Conservation (phyloP, 53 echinoderm and acorn worm genomes). For the Pentamera pediparva region DNA sequence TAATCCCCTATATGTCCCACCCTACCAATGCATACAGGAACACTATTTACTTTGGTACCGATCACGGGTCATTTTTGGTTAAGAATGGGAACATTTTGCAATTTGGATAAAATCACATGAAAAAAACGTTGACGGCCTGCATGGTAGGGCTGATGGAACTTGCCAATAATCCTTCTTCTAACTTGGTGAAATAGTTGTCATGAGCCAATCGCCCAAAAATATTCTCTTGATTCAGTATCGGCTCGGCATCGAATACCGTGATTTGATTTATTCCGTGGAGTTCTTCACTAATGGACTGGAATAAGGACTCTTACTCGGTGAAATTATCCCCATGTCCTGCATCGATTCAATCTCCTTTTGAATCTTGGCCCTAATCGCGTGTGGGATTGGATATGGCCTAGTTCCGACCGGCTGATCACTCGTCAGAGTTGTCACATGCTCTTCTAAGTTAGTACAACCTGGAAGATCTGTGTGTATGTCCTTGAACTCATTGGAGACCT, state of each 20-base stretch:
- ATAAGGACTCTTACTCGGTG: constrained; percentile 28
- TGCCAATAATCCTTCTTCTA: constrained; percentile 42
- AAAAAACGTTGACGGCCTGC: constrained; percentile 18
- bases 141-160: constrained; percentile 30
- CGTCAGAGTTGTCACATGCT: background rate
- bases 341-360: constrained; percentile 32
- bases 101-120: too few relatives aligned
- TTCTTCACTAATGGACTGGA: constrained; percentile 32
- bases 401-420: constrained; percentile 14
- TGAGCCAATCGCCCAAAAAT: constrained; percentile 27
- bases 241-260: constrained; percentile 33
- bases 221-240: constrained; percentile 42
- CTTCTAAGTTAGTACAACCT: constrained; percentile 22
- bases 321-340: constrained; percentile 37
- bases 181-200: constrained; percentile 2
- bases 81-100: too few relatives aligned
- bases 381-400: constrained; percentile 41
- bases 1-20: too few relatives aligned
- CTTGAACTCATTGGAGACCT: background rate
- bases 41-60: too few relatives aligned
- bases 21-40: too few relatives aligned
- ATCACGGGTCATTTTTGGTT: too few relatives aligned
- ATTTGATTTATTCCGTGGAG: constrained; percentile 13
- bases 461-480: constrained; percentile 41
- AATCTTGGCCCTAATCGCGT: constrained; percentile 24